A percentile compares a stretch with the other conserved stretches of the same genome.
phyloP scores from a whole-genome alignment of 2,888 invertebrate genomes.

The Holacanthella duospinosa region DNA sequence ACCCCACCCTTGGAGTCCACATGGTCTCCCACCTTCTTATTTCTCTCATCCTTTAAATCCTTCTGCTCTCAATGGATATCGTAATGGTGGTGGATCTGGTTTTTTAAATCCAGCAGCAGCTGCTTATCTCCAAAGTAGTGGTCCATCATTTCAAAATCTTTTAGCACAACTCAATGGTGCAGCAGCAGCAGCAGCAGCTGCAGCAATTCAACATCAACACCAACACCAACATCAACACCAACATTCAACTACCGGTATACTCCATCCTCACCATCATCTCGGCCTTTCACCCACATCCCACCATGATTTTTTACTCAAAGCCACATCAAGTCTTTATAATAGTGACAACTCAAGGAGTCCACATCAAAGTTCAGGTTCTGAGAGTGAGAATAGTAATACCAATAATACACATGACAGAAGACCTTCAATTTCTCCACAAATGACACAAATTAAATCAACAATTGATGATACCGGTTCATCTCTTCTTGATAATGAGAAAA shows the following conservation, averaged over 20 bases:
- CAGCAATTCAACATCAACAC: conserved; percentile 18
- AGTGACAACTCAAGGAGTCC: conserved; percentile 10
- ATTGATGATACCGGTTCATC: neutral
- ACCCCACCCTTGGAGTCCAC: conserved; percentile 43
- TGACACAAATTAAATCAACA: conserved; percentile 10
- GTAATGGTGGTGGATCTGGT: conserved; percentile 27
- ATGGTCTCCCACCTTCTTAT: conserved; percentile 47
- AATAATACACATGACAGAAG: no score
- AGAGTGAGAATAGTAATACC: conserved; percentile 15
- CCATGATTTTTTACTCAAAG: conserved; percentile 15
- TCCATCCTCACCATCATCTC: conserved; percentile 8
- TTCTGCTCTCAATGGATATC: conserved; percentile 26
- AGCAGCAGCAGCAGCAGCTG: conserved; percentile 33
- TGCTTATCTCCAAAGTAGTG: conserved; percentile 52
- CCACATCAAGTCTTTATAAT: conserved; percentile 5
- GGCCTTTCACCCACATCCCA: conserved; percentile 3
- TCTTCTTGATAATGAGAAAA: conserved; percentile 48
- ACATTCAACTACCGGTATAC: conserved; percentile 6
- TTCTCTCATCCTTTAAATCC: conserved; percentile 19
- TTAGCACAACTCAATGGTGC: conserved; percentile 54
- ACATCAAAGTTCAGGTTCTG: conserved; percentile 23
- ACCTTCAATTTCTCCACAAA: conserved; percentile 8
- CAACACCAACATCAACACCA: conserved; percentile 27
- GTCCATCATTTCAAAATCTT: conserved; percentile 66
- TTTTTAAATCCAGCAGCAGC: conserved; percentile 49